Evolutionary conservation across 1,140 invertebrate genomes (phyloP), one percentile per base, ranked within the genome.

Genomic region (Myzus persicae): DNA sequence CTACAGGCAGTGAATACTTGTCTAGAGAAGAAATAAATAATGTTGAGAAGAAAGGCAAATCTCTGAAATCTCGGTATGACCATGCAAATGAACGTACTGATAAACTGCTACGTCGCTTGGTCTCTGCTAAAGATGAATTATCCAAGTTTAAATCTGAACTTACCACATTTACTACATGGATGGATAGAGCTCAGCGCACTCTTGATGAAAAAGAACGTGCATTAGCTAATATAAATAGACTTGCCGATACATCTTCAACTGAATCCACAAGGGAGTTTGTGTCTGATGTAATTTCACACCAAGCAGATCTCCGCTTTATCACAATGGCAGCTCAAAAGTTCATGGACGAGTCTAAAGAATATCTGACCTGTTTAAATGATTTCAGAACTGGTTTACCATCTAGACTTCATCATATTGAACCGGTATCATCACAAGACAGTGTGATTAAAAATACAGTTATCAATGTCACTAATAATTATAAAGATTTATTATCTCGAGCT

Each of bases 271-370:
- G 97, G 59, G 97, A 98, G 94, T 98, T 99, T 95, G 97, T 98
- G n/a, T 97, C 97, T 93, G 98, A 99, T 95, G 98, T 99, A 1
- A 98, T 99, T 94, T 97, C 98, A 5, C 98, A 99, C 94, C 98
- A 99, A 95, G 98, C 98, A 2, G 98, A 99, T 95, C 95, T 99
- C 4, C 96, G 98, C 44, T 99, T 99, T 95, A 98, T 99, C 93
- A 98, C 98, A 2, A 99, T 99, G 97, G 97, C 98, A 1, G 98
- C 98, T 0, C 98, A 99, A 95, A 99, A 99, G 95, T 99, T 99
- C 95, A 96, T 98, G 67, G 98, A 99, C 94, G 98, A 99, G 95
- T 98, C 98, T 94, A 98, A 98, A 96, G 98, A 98, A 94, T 98
- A 98, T 95, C 95, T 98, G 5, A 96, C 96, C 51, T 96, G 97